Evolutionary conservation across 1,140 invertebrate species (phyloP), one percentile per base, ranked within the genome.

Genomic region (Oreohelix idahoensis): DNA sequence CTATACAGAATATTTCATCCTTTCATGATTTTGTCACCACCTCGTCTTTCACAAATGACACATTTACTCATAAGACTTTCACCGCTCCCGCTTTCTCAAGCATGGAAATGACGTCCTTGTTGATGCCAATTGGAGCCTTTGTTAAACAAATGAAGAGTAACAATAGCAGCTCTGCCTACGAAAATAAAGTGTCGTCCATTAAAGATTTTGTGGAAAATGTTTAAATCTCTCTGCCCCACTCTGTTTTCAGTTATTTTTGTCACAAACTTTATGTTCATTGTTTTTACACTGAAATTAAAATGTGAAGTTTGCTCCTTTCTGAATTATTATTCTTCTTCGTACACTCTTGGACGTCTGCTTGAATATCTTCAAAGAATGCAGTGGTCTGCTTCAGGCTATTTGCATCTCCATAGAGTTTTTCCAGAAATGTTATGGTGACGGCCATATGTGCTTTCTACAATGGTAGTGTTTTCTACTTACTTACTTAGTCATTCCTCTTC

Each of bases 1-100:
- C 89, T 26, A 89, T 90, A n/a, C 80, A 82, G 49, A 82, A 82
- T 53, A 82, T 82, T 29, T 82, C 80, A 38, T 82, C 80, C 13
- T 82, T 82, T 49, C 69, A 75, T 26, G 71, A 82, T 39, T 82
- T 82, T 29, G 35, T 82, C 13, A 75, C 5, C 35, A 35, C 80
- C 51, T 82, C 80, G n/a, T 80, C 79, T 71, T 71, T 80, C 69
- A 76, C 45, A 26, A 35, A 26, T 76, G 38, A 32, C 38, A 39
- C 5, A 42, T 26, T 73, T 23, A n/a, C 42, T 26, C 36, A 73
- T n/a, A 73, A 73, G 17, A 42, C 36, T 11, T 73, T 45, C 38
- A 23, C 42, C 26, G 1, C 71, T 42, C 10, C 29, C 10, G 26
- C 17, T 11, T 26, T 36, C 23, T 39, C 42, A n/a, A 29, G 71